Conservation (phyloP, 2,797 vertebrate genomes). For the Rhinoraja longicauda region DNA sequence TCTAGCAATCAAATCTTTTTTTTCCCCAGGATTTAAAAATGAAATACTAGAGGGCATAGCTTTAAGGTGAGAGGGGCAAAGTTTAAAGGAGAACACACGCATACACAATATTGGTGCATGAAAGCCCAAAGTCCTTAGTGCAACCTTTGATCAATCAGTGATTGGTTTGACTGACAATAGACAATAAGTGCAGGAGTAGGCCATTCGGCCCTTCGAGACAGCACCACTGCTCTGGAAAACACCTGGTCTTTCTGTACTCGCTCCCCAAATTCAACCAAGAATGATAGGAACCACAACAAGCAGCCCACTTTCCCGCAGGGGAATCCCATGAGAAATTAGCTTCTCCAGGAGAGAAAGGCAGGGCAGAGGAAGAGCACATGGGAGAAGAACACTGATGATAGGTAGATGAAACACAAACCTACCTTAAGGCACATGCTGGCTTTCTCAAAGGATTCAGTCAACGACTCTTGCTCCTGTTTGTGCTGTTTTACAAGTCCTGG, state of each 20-base stretch:
- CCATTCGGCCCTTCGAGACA: too few relatives aligned
- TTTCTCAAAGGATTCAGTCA: constrained; percentile 54
- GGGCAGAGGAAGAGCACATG: background rate
- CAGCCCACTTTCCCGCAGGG: background rate
- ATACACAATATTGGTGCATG: too few relatives aligned
- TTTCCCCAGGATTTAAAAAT: too few relatives aligned
- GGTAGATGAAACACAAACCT: background rate
- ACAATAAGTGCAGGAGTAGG: too few relatives aligned
- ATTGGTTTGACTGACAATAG: too few relatives aligned
- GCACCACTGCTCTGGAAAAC: background rate
- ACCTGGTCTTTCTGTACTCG: background rate
- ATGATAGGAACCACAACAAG: background rate
- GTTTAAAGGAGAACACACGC: too few relatives aligned
- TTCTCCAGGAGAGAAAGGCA: background rate
- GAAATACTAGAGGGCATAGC: too few relatives aligned
- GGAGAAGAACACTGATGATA: background rate
- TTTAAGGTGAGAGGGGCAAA: too few relatives aligned
- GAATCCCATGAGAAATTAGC: background rate
- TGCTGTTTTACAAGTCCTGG: constrained; percentile 51
- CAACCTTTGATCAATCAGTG: too few relatives aligned
- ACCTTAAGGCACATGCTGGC: constrained; percentile 63
- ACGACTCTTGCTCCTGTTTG: constrained; percentile 54
- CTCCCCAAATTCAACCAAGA: background rate
- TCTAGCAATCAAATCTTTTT: too few relatives aligned
- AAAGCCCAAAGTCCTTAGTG: too few relatives aligned